Percentiles rank a stretch among this genome's conserved stretches.
These are phyloP conservation scores for Sebastes oblongus DNA, from an alignment of 2,797 vertebrate species.

Conservation along the genomic window DNA sequence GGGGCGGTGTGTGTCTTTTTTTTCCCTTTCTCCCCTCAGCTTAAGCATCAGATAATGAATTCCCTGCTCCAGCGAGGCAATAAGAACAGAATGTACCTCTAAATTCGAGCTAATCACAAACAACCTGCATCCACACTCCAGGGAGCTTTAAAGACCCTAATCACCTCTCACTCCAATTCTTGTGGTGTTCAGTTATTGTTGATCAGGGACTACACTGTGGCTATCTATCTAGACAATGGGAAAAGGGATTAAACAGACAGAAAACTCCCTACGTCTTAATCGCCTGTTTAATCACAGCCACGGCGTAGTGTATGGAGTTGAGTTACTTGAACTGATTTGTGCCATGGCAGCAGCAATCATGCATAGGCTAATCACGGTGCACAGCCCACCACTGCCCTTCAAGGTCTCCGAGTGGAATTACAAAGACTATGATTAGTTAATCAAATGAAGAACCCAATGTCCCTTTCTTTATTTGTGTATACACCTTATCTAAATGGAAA, in stretches of 20 bases:
- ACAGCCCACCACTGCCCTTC: constrained; percentile 69
- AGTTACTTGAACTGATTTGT: constrained; percentile 81
- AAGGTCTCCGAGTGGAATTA: constrained; percentile 78
- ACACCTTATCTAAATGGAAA: constrained; percentile 82
- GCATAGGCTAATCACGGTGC: constrained; percentile 77
- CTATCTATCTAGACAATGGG: constrained; percentile 65
- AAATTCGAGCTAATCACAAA: constrained; percentile 73
- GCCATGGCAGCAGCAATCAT: constrained; percentile 73
- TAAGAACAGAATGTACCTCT: constrained; percentile 70
- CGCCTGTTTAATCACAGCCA: constrained; percentile 77
- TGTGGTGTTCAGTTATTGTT: constrained; percentile 66
- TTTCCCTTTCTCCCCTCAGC: not conserved
- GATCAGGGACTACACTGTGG: constrained; percentile 66
- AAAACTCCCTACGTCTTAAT: constrained; percentile 73
- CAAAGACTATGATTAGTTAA: constrained; percentile 87
- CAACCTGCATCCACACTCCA: constrained; percentile 68
- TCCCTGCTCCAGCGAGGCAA: constrained; percentile 52
- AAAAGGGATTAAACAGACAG: constrained; percentile 71
- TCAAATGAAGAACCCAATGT: constrained; percentile 82
- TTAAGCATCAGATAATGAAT: constrained; percentile 68
- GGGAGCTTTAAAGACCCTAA: constrained; percentile 75
- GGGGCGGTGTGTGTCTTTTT: constrained; percentile 6
- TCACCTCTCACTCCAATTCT: constrained; percentile 74
- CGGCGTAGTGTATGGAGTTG: constrained; percentile 69
- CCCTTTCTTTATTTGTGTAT: constrained; percentile 80